A percentile compares a stretch with the other conserved stretches of the same genome.
phyloP scores from a whole-genome alignment of 2,888 invertebrate species.

The Pseudoips prasinana region DNA sequence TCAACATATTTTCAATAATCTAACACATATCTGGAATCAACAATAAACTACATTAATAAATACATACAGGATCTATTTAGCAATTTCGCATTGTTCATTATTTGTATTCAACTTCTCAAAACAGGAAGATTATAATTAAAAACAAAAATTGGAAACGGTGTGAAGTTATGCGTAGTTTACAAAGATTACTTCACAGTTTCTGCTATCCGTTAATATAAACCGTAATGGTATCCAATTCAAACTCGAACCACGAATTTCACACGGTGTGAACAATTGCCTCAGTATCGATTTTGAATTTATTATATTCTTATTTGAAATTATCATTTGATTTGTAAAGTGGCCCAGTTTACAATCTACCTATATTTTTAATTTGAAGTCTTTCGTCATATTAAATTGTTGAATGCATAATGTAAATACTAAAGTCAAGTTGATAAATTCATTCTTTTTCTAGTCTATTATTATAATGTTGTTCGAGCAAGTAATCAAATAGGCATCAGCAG shows the following conservation, averaged over 20 bases:
- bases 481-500: constrained; percentile 41
- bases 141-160: constrained; percentile 4
- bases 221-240: constrained; percentile 37
- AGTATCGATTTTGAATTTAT: constrained; percentile 41
- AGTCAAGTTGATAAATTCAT: not conserved
- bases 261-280: constrained; percentile 49
- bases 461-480: constrained; percentile 6
- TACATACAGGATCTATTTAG: no score
- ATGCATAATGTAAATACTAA: no score
- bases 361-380: constrained; percentile 10
- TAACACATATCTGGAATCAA: no score
- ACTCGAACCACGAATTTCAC: constrained; percentile 44
- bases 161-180: constrained; percentile 22
- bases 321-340: constrained; percentile 16
- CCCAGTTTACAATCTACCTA: constrained; percentile 11
- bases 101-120: no score
- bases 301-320: constrained; percentile 29
- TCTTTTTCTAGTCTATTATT: constrained; percentile 4
- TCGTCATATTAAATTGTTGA: not conserved
- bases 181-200: constrained; percentile 31
- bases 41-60: no score
- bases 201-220: constrained; percentile 36
- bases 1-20: no score
- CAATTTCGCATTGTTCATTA: no score
- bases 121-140: no score